Evolutionary conservation across 2,797 vertebrate species (phyloP).

Genomic region (Hybognathus amarus): DNA sequence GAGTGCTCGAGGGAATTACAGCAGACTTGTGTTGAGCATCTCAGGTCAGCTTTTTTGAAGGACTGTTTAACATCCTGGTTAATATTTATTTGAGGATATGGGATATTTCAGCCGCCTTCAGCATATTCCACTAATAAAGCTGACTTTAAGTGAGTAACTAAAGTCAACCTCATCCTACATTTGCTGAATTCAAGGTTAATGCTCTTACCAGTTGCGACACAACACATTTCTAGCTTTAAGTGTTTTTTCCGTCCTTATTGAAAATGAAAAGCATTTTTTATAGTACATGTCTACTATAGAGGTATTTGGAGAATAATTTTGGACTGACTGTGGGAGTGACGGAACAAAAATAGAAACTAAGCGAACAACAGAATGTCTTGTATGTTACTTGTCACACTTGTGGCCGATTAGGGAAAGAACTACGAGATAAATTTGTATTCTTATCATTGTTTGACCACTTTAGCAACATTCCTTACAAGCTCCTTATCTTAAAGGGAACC

Average conservation of each 20-base stretch:
- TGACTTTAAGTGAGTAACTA: not conserved
- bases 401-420: not conserved
- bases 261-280: not conserved
- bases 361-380: not conserved
- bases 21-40: not conserved
- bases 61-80: slow-evolving; percentile 42
- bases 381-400: not conserved
- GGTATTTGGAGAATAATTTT: not conserved
- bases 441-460: not conserved
- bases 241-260: not conserved
- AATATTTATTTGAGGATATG: slow-evolving; percentile 21
- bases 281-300: not conserved
- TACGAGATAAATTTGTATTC: not conserved
- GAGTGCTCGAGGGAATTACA: not conserved
- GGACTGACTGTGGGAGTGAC: not conserved
- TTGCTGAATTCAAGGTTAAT: not conserved
- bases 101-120: not conserved
- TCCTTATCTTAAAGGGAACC: not conserved
- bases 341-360: not conserved
- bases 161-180: not conserved
- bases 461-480: slow-evolving; percentile 6
- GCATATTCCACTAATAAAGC: not conserved
- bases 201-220: not conserved
- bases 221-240: not conserved
- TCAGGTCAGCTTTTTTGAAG: not conserved